Conservation (phyloP, 2,797 vertebrate genomes). For the Sebastes cheni region DNA sequence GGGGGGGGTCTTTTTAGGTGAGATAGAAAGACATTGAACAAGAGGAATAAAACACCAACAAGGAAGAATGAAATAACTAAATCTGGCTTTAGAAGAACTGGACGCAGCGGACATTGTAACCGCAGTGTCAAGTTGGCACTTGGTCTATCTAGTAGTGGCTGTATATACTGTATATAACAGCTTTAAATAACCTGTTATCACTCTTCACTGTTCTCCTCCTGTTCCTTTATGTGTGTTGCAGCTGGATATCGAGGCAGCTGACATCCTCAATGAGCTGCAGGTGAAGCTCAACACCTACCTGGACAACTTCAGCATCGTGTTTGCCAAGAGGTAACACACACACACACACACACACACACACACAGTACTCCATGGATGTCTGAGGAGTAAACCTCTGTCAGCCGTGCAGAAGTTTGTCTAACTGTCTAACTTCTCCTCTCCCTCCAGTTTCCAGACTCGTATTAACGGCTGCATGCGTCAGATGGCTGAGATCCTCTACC, state of each 20-base stretch:
- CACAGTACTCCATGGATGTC: not conserved
- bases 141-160: not conserved
- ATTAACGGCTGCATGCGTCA: slow-evolving; percentile 92
- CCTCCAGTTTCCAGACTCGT: slow-evolving; percentile 89
- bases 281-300: slow-evolving; percentile 87
- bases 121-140: not conserved
- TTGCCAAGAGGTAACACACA: slow-evolving; percentile 91
- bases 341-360: slow-evolving; percentile 8
- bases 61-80: not conserved
- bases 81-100: not conserved
- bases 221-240: slow-evolving; percentile 52
- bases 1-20: not conserved
- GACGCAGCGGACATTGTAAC: not conserved
- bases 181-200: not conserved
- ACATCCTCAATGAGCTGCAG: slow-evolving; percentile 89
- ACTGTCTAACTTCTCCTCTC: not conserved
- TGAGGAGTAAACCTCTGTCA: not conserved
- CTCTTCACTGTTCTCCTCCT: not conserved
- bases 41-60: not conserved
- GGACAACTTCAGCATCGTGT: slow-evolving; percentile 92
- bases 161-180: not conserved
- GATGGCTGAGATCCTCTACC: slow-evolving; percentile 92
- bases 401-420: not conserved
- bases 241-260: slow-evolving; percentile 93
- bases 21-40: not conserved